phyloP scores from a whole-genome alignment of 2,888 invertebrate genomes.

The Agrochola litura region DNA sequence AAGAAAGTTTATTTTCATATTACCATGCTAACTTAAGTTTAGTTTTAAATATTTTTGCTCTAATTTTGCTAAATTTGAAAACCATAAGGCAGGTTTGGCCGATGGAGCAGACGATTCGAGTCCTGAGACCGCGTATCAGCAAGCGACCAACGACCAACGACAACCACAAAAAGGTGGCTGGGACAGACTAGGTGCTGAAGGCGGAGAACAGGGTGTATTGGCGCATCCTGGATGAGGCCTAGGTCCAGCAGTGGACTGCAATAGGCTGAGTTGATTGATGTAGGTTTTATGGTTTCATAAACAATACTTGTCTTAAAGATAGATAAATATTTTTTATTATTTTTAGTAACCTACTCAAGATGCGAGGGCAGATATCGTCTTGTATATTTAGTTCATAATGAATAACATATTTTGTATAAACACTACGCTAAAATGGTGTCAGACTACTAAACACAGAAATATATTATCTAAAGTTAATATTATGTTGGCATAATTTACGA shows the following conservation, averaged over 20 bases:
- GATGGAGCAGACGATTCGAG: too few relatives aligned
- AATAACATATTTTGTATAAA: slow-evolving; percentile 20
- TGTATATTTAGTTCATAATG: slow-evolving; percentile 19
- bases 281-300: not conserved
- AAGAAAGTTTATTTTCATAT: not conserved
- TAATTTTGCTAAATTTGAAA: not conserved
- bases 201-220: too few relatives aligned
- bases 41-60: not conserved
- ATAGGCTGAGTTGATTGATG: too few relatives aligned
- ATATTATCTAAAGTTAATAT: slow-evolving; percentile 31
- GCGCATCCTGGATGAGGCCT: too few relatives aligned
- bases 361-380: not conserved
- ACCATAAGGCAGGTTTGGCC: too few relatives aligned
- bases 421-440: slow-evolving; percentile 2
- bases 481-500: slow-evolving; percentile 10
- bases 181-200: too few relatives aligned
- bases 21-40: not conserved
- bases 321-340: not conserved
- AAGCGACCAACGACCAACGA: too few relatives aligned
- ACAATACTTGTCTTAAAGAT: not conserved
- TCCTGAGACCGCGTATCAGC: too few relatives aligned
- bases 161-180: too few relatives aligned
- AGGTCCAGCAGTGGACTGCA: too few relatives aligned
- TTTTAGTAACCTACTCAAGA: not conserved
- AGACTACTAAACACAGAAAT: slow-evolving; percentile 16